Evolutionary conservation across 2,797 vertebrate species (phyloP), one percentile per base, ranked within the genome.

Genomic region (Hemitrygon akajei): DNA sequence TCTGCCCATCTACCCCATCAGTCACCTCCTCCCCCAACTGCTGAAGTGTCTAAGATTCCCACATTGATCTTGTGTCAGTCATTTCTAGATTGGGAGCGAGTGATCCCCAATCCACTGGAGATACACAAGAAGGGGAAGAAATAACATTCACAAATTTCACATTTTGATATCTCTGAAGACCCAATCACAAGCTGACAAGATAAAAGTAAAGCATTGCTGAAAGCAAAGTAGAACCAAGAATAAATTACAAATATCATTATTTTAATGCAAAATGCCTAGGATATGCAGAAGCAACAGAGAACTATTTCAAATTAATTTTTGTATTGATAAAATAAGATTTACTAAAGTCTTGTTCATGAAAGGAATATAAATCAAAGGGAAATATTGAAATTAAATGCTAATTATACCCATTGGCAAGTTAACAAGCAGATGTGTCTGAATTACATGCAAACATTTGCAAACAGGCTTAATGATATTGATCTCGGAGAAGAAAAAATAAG

Each of bases 371-470:
- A 69, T 34, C n/a, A 91, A 91, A 25, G 34, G 20, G 47, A 92
- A 34, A 87, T 89, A 66, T 89, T 75, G 91, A 75, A 75, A 92
- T 92, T 73, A 71, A 12, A 75, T 56, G 91, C 71, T 56, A 73
- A 56, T 75, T 47, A 12, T 75, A 37, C 71, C 40, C 27, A 30
- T 27, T 92, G 91, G 37, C 91, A 92, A 47, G 40, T 30, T 75
- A 75, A 73, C 69, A 92, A 92, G 25, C 71, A 92, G 91, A 25
- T 75, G 37, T 47, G 69, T 37, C 22, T 56, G 91, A 56, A 56
- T 40, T 92, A 69, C 71, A 92, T 56, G 69, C 91, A 92, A 75
- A 92, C 27, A 73, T 92, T 92, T 92, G 69, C 37, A 75, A 73
- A 73, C 40, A 47, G 37, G 27, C 40, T 92, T 73, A 56, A 73